These are phyloP conservation scores for Phanerotoma sp. DNA, from an alignment of 2,888 invertebrate genomes.

Conservation along the genomic window DNA sequence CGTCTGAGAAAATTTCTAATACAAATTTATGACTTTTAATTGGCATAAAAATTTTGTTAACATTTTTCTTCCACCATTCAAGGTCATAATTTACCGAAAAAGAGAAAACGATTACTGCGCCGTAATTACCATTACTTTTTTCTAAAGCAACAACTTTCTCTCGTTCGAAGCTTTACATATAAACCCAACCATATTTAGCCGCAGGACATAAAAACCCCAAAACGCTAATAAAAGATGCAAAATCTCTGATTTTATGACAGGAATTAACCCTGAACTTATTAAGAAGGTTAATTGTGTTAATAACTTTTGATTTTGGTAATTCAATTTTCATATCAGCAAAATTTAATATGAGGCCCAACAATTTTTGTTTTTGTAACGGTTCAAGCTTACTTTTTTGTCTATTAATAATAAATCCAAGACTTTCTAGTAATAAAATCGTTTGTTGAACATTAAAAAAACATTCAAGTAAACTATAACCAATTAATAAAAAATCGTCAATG, in stretches of 20 bases:
- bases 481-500: constrained; percentile 20
- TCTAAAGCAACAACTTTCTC: constrained; percentile 14
- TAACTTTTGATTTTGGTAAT: constrained; percentile 6
- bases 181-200: constrained; percentile 17
- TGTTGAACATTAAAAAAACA: constrained; percentile 6
- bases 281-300: not conserved
- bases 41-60: not conserved
- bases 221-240: constrained; percentile 12
- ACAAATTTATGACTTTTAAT: constrained; percentile 12
- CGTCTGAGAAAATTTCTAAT: constrained; percentile 24
- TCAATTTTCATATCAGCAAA: constrained; percentile 17
- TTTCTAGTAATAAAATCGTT: constrained; percentile 4
- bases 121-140: not conserved
- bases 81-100: constrained; percentile 13
- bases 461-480: constrained; percentile 6
- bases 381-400: constrained; percentile 7
- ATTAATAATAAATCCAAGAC: constrained; percentile 23
- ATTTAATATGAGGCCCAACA: constrained; percentile 15
- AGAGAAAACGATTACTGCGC: too few relatives aligned
- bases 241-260: constrained; percentile 16
- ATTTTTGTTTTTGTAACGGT: not conserved
- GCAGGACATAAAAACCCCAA: constrained; percentile 19
- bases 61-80: constrained; percentile 18
- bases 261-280: constrained; percentile 5
- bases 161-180: constrained; percentile 16